These are phyloP conservation scores for Pseudomyrmex gracilis DNA, from an alignment of 1,140 invertebrate species.

Conservation along the genomic window DNA sequence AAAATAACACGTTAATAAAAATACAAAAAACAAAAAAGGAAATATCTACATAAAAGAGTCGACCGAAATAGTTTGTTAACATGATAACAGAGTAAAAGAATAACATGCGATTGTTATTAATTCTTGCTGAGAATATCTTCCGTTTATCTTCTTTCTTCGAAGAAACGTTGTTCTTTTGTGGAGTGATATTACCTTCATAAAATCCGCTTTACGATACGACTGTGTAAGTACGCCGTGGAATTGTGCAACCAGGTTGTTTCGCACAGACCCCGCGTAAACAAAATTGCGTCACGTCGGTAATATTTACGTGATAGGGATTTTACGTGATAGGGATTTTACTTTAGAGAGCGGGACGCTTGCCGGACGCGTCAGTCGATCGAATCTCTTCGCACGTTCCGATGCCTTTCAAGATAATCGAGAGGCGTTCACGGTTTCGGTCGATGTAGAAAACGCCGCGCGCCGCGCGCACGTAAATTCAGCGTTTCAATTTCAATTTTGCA, in stretches of 20 bases:
- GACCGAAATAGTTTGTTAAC: neutral
- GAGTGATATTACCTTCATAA: neutral
- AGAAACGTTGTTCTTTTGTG: neutral
- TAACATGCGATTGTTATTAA: neutral
- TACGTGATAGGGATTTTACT: conserved; percentile 16
- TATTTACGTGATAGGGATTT: conserved; percentile 35
- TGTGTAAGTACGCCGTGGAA: neutral
- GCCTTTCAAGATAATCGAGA: conserved; percentile 20
- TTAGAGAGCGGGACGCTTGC: neutral
- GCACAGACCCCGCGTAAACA: conserved; percentile 8
- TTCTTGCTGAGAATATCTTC: neutral
- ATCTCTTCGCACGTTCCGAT: neutral
- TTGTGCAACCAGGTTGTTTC: neutral
- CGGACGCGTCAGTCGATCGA: neutral
- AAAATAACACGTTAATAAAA: neutral
- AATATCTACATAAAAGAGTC: neutral
- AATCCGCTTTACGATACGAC: conserved; percentile 29
- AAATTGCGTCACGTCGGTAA: conserved; percentile 42
- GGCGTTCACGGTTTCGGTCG: neutral
- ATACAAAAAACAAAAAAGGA: neutral
- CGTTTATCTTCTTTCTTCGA: neutral
- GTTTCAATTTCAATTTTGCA: conserved; percentile 67
- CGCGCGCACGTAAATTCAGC: conserved; percentile 31
- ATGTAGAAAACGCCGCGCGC: conserved; percentile 32
- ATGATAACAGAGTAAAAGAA: neutral